phyloP scores from a whole-genome alignment of 2,113 vertebrate genomes.

The Elanoides forficatus region DNA sequence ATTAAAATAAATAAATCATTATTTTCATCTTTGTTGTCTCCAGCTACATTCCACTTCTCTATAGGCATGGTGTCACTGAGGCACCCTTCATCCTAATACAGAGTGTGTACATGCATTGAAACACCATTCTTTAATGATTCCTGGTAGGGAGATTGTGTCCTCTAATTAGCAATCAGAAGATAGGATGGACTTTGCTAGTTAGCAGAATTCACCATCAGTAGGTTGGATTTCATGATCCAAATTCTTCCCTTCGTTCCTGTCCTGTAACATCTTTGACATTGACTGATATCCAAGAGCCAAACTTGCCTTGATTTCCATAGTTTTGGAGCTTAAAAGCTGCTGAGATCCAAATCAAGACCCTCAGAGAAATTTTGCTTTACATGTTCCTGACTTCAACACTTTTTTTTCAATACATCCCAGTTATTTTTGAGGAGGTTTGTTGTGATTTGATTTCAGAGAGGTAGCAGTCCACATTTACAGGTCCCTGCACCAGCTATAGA shows the following conservation, averaged over 20 bases:
- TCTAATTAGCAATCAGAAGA: background rate
- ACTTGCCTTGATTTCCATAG: background rate
- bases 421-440: background rate
- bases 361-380: background rate
- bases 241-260: background rate
- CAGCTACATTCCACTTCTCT: background rate
- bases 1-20: slow-evolving; percentile 16
- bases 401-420: background rate
- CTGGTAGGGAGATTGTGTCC: background rate
- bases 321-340: background rate
- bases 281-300: background rate
- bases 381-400: background rate
- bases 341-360: background rate
- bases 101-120: background rate
- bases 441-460: background rate
- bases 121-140: background rate
- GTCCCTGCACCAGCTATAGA: background rate
- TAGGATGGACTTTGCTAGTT: background rate
- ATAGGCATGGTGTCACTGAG: background rate
- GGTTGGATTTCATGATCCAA: background rate
- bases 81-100: background rate
- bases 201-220: background rate
- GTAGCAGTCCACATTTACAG: background rate
- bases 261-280: background rate
- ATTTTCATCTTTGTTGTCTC: slow-evolving; percentile 2